Percentiles rank a stretch among this genome's conserved stretches.
Evolutionary conservation across 2,113 vertebrate genomes (phyloP).

Genomic region (Grammomys dolichurus): DNA sequence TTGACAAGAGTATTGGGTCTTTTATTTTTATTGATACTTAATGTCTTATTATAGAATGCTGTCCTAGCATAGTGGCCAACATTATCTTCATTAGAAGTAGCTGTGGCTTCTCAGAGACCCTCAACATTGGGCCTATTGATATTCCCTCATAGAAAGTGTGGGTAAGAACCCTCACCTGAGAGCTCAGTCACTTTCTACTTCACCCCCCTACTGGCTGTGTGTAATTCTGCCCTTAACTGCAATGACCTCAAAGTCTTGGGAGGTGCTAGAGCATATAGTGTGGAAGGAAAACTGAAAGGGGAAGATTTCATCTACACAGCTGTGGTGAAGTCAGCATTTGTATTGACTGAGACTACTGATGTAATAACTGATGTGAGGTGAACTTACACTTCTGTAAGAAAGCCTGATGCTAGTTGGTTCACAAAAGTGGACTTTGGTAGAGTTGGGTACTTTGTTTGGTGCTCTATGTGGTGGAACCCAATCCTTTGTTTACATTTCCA

Average conservation of each 20-base stretch:
- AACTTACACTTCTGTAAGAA: neutral
- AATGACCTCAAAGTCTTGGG: neutral
- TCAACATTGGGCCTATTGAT: neutral
- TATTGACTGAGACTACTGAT: neutral
- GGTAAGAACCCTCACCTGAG: neutral
- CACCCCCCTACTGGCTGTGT: neutral
- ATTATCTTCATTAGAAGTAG: neutral
- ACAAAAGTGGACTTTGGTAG: neutral
- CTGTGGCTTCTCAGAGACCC: neutral
- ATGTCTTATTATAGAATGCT: neutral
- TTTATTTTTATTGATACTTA: neutral
- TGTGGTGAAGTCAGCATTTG: neutral
- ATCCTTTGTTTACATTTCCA: neutral
- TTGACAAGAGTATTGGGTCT: neutral
- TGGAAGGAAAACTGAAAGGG: neutral
- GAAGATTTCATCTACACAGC: neutral
- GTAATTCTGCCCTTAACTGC: neutral
- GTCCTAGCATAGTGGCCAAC: neutral
- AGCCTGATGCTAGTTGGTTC: neutral
- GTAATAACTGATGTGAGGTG: neutral
- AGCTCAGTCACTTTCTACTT: neutral
- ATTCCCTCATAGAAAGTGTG: neutral
- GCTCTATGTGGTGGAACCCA: neutral
- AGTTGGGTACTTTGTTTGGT: neutral
- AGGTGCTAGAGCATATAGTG: too few relatives aligned